Evolutionary conservation across 2,797 vertebrate species (phyloP).

Genomic region (Pyrocephalus nanus): DNA sequence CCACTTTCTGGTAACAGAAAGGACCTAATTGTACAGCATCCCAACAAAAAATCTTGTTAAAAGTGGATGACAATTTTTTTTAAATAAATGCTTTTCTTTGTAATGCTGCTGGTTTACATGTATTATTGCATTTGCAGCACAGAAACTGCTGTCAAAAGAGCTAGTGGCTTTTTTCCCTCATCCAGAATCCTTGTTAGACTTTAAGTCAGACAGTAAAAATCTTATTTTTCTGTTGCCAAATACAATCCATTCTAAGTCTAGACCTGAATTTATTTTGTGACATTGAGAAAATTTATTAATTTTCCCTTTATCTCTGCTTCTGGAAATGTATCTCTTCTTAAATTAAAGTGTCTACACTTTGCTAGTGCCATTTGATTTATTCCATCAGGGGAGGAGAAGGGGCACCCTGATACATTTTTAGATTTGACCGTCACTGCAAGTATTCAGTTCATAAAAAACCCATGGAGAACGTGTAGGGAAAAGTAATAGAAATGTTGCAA

Average conservation of each 20-base stretch:
- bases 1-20: background rate
- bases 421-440: background rate
- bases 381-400: background rate
- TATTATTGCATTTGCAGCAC: background rate
- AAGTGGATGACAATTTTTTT: background rate
- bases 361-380: constrained; percentile 4
- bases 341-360: constrained; percentile 37
- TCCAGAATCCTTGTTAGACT: background rate
- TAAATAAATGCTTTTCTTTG: background rate
- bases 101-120: background rate
- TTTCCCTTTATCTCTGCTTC: background rate
- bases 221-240: constrained; percentile 18
- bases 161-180: background rate
- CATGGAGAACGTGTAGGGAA: background rate
- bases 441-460: background rate
- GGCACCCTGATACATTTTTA: background rate
- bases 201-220: background rate
- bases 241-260: background rate
- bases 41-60: background rate
- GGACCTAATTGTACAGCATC: background rate
- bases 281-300: constrained; percentile 18
- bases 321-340: constrained; percentile 31
- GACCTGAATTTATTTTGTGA: constrained; percentile 20
- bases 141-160: background rate
- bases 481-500: background rate